Base-by-base conservation (phyloP, 2,113 vertebrate genomes). In the Argyrosomus japonicus region DNA sequence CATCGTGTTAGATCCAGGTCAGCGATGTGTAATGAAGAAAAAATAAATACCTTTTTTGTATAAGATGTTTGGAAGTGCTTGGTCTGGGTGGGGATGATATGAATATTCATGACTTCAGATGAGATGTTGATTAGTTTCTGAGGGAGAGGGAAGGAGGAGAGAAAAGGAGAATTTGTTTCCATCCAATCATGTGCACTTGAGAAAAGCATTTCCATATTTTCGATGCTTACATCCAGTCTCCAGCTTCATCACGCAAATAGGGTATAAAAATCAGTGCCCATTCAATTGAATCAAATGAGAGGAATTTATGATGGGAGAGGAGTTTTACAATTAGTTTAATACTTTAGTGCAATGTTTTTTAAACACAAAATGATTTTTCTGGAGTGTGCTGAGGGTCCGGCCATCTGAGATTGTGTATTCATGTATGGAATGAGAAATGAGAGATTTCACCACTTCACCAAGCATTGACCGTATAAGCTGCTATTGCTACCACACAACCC, bases 101-200 rank as follows among this genome's bases (percentile, higher is more conserved):
- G 97, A 89, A 96, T 84, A 81, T 94, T 95, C 75, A 95, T 81
- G 21, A 94, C 94, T 56, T 96, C 93, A 1, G 93, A 84, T 15
- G 97, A 98, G 93, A 97, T 85, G 92, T 99, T 99, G 91, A 96
- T 92, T 88, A 99, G 92, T 93, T 96, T 96, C 97, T 99, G 89
- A 89, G 90, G 69, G 83, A 91, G 87, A 92, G 71, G 78, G 75
- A 83, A 40, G 36, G 40, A 78, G 29, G 18, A 58, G 21, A 51
- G 18, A 45, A 54, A 13, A 83, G 15, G 73, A 78, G n/a, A 17
- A 65, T 72, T 79, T 2, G 81, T 58, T 83, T 79, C n/a, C 50
- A 91, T 76, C 68, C 68, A 83, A 91, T 89, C 76, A 63, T 62
- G 63, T 43, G 51, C 71, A 79, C 64, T 89, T 75, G 64, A 83